phyloP scores from a whole-genome alignment of 2,888 invertebrate genomes.

The Yponomeuta plumbellus region DNA sequence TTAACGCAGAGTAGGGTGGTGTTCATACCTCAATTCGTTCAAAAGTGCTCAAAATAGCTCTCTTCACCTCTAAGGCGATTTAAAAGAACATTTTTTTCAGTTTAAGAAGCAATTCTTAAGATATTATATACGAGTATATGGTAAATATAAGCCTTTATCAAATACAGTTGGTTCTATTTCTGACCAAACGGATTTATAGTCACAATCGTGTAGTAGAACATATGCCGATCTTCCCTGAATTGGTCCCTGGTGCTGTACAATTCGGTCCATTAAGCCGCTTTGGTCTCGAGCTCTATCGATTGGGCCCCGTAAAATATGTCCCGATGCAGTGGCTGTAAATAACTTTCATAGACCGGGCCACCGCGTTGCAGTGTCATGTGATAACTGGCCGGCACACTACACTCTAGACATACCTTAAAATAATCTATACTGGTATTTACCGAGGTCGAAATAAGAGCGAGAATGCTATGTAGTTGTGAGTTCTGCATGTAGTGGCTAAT shows the following conservation, averaged over 20 bases:
- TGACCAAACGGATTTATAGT: neutral
- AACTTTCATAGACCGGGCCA: conserved; percentile 17
- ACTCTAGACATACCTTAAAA: neutral
- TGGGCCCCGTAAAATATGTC: conserved; percentile 51
- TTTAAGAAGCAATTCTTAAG: too few species aligned
- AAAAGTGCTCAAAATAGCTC: too few species aligned
- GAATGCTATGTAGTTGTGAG: neutral
- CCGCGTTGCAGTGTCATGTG: conserved; percentile 6
- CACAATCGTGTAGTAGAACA: neutral
- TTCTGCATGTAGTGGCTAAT: neutral
- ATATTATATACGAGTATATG: too few species aligned
- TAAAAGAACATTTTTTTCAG: too few species aligned
- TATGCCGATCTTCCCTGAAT: neutral
- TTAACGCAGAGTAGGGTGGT: too few species aligned
- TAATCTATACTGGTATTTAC: neutral
- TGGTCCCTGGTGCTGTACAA: neutral
- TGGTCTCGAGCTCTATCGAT: conserved; percentile 48
- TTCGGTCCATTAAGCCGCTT: conserved; percentile 44
- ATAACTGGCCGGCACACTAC: neutral
- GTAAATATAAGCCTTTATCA: too few species aligned
- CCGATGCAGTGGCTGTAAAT: conserved; percentile 25
- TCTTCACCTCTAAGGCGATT: too few species aligned
- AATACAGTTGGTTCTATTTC: neutral
- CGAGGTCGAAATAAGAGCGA: neutral
- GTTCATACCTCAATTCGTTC: too few species aligned